phyloP scores from a whole-genome alignment of 2,888 invertebrate genomes.

The Pristionchus fissidentatus region DNA sequence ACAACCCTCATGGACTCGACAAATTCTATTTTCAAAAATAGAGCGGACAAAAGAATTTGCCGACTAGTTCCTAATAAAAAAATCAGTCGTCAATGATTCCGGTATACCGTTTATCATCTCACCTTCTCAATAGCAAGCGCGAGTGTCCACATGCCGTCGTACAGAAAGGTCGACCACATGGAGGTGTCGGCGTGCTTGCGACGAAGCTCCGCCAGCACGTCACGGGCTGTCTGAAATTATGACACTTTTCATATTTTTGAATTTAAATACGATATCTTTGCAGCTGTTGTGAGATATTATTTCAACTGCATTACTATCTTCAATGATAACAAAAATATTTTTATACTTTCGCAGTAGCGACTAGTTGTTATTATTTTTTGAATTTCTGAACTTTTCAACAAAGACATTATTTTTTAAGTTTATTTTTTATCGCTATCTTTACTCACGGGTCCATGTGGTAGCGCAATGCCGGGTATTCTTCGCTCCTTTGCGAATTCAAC shows the following conservation, averaged over 20 bases:
- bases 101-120: not conserved
- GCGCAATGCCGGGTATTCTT: constrained; percentile 55
- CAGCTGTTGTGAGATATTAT: not conserved
- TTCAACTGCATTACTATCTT: not conserved
- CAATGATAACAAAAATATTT: no score
- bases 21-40: not conserved
- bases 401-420: no score
- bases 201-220: constrained; percentile 52
- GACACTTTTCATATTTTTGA: not conserved
- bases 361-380: no score
- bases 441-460: constrained; percentile 61
- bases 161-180: constrained; percentile 90
- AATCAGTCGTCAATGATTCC: not conserved
- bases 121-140: constrained; percentile 86
- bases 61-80: not conserved
- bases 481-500: constrained; percentile 70
- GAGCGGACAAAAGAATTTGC: not conserved
- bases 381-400: no score
- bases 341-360: no score
- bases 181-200: constrained; percentile 80
- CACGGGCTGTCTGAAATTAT: constrained; percentile 53
- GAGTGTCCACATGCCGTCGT: constrained; percentile 98
- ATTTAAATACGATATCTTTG: not conserved
- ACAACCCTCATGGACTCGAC: not conserved
- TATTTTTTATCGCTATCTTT: not conserved